Evolutionary conservation across 2,888 invertebrate genomes (phyloP).

Genomic region (Tuta absoluta): DNA sequence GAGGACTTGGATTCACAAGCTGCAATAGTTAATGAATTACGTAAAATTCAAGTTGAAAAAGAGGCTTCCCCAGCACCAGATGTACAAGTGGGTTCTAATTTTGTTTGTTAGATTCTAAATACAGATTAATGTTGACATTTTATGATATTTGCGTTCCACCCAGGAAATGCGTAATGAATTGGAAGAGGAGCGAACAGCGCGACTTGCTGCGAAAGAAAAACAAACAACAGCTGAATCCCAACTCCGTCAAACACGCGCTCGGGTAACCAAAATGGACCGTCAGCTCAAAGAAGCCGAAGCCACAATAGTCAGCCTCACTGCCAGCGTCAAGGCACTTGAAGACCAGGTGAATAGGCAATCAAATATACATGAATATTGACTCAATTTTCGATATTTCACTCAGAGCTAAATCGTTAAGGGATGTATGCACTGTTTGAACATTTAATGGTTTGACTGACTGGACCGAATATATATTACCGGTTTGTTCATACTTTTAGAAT

Average conservation of each 20-base stretch:
- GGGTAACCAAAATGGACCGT: conserved; percentile 70
- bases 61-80: conserved; percentile 48
- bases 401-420: too few species aligned
- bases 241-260: conserved; percentile 59
- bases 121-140: not conserved
- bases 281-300: conserved; percentile 72
- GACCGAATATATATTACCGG: not conserved
- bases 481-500: conserved; percentile 53
- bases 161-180: conserved; percentile 60
- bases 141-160: not conserved
- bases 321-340: conserved; percentile 68
- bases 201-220: conserved; percentile 57
- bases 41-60: conserved; percentile 45
- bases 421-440: not conserved
- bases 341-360: conserved; percentile 61
- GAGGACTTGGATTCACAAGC: conserved; percentile 57
- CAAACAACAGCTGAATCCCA: conserved; percentile 60
- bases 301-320: conserved; percentile 66
- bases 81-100: conserved; percentile 46
- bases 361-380: too few species aligned
- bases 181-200: conserved; percentile 61
- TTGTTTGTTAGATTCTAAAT: not conserved
- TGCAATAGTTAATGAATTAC: conserved; percentile 46
- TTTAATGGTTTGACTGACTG: not conserved
- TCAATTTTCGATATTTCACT: too few species aligned